phyloP scores from a whole-genome alignment of 37 sponge, comb jelly and placozoan genomes.

The Tethya wilhelma region DNA sequence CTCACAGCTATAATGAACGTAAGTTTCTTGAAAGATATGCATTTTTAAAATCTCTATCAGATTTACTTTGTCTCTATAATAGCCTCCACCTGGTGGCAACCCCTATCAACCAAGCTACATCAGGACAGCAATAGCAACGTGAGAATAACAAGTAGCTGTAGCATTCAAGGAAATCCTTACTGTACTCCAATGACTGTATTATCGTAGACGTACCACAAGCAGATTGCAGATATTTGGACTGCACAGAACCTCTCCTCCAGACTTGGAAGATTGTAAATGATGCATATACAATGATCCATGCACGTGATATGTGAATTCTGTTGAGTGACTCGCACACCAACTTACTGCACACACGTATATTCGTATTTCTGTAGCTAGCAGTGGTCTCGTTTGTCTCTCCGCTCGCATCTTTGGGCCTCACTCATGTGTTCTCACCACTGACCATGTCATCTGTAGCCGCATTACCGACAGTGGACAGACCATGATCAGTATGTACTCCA shows the following conservation, averaged over 20 bases:
- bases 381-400: conserved; percentile 11
- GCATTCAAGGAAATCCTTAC: no score
- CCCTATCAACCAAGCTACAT: background rate
- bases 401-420: conserved; percentile 16
- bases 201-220: conserved; percentile 8
- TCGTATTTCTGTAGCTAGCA: background rate
- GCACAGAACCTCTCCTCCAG: background rate
- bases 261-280: conserved; percentile 36
- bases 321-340: no score
- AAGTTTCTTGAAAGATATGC: background rate
- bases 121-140: background rate
- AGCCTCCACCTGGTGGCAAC: background rate
- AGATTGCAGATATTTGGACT: conserved; percentile 29
- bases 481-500: conserved; percentile 9
- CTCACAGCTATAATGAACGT: conserved; percentile 35
- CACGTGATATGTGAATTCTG: no score
- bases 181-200: background rate
- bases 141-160: background rate
- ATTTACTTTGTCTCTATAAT: background rate
- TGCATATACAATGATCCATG: conserved; percentile 10
- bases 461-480: background rate
- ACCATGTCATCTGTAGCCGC: background rate
- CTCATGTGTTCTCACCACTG: conserved; percentile 6
- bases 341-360: no score
- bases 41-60: background rate